Evolutionary conservation across 2,888 invertebrate genomes (phyloP).

Genomic region (Entomobrya proxima): DNA sequence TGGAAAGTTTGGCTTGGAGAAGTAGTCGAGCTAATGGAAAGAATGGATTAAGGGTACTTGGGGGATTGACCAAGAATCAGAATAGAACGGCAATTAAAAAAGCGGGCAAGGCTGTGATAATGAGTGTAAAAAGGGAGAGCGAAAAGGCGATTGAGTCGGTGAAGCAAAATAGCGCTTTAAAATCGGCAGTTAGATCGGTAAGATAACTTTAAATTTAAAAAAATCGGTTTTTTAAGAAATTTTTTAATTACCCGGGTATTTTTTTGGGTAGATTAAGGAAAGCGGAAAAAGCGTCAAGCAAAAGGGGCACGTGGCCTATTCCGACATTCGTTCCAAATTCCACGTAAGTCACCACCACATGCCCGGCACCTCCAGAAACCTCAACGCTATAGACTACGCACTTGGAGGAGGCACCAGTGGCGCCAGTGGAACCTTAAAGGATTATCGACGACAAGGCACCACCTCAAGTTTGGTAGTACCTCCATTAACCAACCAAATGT

Average conservation of each 20-base stretch:
- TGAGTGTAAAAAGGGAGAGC: conserved; percentile 74
- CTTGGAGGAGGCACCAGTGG: conserved; percentile 20
- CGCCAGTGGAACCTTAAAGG: no score
- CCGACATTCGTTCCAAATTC: conserved; percentile 84
- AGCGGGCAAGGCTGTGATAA: conserved; percentile 75
- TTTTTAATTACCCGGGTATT: conserved; percentile 13
- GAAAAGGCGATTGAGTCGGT: conserved; percentile 74
- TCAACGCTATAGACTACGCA: conserved; percentile 57
- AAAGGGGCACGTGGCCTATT: conserved; percentile 83
- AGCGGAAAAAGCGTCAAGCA: conserved; percentile 85
- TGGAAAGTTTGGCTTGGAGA: conserved; percentile 83
- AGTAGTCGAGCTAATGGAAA: conserved; percentile 71
- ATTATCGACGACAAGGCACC: conserved; percentile 65
- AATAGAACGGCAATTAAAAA: conserved; percentile 74
- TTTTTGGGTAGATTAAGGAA: conserved; percentile 82
- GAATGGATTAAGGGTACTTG: conserved; percentile 72
- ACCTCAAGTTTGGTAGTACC: conserved; percentile 28
- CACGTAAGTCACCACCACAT: conserved; percentile 74
- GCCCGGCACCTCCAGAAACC: conserved; percentile 10
- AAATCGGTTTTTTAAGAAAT: not conserved
- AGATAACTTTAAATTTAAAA: not conserved
- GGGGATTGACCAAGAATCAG: conserved; percentile 72
- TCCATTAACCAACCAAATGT: not conserved
- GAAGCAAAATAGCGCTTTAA: conserved; percentile 74
- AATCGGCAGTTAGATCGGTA: conserved; percentile 74